These are phyloP conservation scores for Chlorospingus semifuscus DNA, from an alignment of 2,797 vertebrate species.

Conservation along the genomic window DNA sequence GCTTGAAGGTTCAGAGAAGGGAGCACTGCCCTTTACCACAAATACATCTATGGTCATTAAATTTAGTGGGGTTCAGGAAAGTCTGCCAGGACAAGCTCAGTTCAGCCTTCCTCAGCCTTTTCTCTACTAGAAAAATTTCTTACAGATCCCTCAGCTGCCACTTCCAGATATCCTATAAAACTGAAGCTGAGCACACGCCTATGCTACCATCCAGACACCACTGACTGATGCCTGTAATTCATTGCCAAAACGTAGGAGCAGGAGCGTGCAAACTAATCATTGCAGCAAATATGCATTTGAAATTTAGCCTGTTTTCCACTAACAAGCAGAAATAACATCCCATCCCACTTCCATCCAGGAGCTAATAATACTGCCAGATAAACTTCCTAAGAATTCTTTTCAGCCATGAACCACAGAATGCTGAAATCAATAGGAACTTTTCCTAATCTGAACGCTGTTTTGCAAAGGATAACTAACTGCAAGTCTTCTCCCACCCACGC, in stretches of 20 bases:
- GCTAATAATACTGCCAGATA: neutral
- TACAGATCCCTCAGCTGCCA: neutral
- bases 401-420: neutral
- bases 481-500: neutral
- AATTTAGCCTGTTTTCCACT: neutral
- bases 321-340: neutral
- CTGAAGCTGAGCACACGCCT: neutral
- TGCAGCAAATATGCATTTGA: neutral
- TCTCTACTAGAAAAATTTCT: neutral
- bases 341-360: neutral
- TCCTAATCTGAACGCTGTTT: neutral
- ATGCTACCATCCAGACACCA: neutral
- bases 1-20: neutral
- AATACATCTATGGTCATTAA: neutral
- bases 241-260: neutral
- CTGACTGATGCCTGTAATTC: neutral
- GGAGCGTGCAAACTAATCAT: neutral
- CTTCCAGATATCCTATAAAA: neutral
- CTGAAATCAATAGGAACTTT: neutral
- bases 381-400: neutral
- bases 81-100: neutral
- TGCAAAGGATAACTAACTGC: neutral
- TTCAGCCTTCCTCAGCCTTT: neutral
- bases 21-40: neutral
- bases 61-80: slow-evolving; percentile 20